phyloP scores from a whole-genome alignment of 2,113 vertebrate genomes.

The Callaeas wilsoni region DNA sequence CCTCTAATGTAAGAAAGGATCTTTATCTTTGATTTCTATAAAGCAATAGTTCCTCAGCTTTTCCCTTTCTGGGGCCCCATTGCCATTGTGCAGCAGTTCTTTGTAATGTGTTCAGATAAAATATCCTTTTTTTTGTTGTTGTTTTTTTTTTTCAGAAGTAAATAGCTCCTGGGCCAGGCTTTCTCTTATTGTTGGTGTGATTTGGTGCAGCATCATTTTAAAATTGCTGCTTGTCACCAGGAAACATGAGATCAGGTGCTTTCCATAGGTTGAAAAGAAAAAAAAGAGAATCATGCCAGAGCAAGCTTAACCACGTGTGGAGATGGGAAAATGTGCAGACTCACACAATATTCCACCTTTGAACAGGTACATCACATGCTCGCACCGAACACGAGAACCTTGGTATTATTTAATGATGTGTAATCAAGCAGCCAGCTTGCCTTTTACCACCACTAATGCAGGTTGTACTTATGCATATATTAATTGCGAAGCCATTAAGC shows the following conservation, averaged over 20 bases:
- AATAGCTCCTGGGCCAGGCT: background rate
- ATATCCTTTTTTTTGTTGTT: background rate
- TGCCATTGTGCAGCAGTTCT: background rate
- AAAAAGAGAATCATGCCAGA: background rate
- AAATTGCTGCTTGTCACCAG: background rate
- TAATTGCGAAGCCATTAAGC: slow-evolving; percentile 64
- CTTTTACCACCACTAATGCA: slow-evolving; percentile 40
- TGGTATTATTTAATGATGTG: slow-evolving; percentile 1
- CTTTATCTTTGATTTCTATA: slow-evolving; percentile 32
- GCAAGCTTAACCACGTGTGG: background rate
- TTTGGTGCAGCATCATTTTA: background rate
- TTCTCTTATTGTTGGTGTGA: background rate
- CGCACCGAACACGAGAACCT: background rate
- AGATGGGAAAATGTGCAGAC: background rate
- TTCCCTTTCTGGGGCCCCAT: slow-evolving; percentile 22
- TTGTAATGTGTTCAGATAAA: slow-evolving; percentile 21
- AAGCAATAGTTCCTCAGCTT: slow-evolving; percentile 7
- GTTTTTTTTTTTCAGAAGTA: slow-evolving; percentile 15
- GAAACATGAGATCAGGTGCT: background rate
- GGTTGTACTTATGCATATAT: slow-evolving; percentile 69
- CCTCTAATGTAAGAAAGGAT: background rate
- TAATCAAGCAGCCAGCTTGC: slow-evolving; percentile 35
- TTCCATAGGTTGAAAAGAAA: background rate
- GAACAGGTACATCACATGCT: background rate
- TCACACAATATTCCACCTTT: background rate